Conservation (phyloP, 2,113 vertebrate species). For the Conger conger region DNA sequence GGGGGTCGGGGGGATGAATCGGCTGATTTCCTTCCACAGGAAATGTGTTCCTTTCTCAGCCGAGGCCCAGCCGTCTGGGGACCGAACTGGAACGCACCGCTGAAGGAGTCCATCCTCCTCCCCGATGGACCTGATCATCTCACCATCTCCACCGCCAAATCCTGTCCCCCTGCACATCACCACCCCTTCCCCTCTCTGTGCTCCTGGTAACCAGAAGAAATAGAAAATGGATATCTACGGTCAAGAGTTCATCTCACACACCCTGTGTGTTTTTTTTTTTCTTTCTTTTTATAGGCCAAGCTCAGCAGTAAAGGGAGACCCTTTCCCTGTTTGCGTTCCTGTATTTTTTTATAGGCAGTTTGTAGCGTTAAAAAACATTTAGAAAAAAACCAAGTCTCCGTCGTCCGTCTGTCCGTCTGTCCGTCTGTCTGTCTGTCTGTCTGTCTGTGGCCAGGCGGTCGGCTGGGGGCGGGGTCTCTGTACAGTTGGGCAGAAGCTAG, state of each 20-base stretch:
- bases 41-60: background rate
- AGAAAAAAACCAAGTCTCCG: constrained; percentile 75
- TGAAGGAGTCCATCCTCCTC: background rate
- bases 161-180: background rate
- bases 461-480: constrained; percentile 80
- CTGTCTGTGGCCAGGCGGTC: constrained; percentile 63
- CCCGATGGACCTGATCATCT: background rate
- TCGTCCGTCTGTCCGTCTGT: no score
- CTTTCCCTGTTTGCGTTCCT: constrained; percentile 20
- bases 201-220: background rate
- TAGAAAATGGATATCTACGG: background rate
- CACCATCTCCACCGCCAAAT: background rate
- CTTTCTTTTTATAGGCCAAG: background rate
- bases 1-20: no score
- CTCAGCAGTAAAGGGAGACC: background rate
- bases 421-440: no score
- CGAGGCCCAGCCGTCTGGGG: background rate
- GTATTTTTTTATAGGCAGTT: constrained; percentile 78
- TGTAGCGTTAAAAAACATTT: constrained; percentile 83
- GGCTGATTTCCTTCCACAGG: background rate
- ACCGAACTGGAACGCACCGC: background rate
- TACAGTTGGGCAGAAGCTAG: constrained; percentile 63
- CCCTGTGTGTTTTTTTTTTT: background rate
- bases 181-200: background rate
- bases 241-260: background rate